Base-by-base conservation (phyloP, 2,113 vertebrate species). In the Lycocorax pyrrhopterus region DNA sequence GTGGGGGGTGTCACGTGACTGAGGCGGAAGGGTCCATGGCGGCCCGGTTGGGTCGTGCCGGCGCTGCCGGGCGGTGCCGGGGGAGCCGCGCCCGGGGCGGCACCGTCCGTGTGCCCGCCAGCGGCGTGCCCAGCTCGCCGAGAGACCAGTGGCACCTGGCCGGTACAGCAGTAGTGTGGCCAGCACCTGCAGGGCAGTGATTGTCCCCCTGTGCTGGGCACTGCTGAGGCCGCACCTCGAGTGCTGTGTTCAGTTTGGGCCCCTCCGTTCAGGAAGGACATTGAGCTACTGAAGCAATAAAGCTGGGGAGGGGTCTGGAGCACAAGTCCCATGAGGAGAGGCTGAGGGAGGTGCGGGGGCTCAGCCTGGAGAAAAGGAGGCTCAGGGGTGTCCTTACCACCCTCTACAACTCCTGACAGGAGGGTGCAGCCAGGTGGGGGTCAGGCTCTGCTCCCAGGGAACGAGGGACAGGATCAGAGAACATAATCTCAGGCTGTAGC, bases 1-100 rank as follows among this genome's bases (percentile, higher is more conserved):
- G 43, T 75, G 71, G 4, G 8, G 1, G 0, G 4, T 10, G 2
- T 49, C 83, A 68, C 32, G 26, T 76, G 72, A 15, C 2, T 0
- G 14, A 1, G 8, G 35, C 1, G 30, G 33, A 8, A 0, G 20
- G 6, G 35, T 2, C 4, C 20, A 43, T 60, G n/a, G 39, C 1
- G 8, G 30, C n/a, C 13, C 69, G 26, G 69, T 13, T 22, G 33
- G 23, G 10, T 75, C 0, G 8, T 10, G 32, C 18, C 4, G 47
- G 22, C 5, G 12, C 19, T 43, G 16, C 16, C 30, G 14, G 53
- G 37, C 8, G 3, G 11, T 66, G 35, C 43, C 73, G 59, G 4
- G 19, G 12, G 43, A 51, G 67, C 18, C 43, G 52, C 58, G 46
- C 33, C 46, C 53, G 30, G 23, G 62, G 39, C 27, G 10, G 37